Evolutionary conservation across 1,140 invertebrate genomes (phyloP).

Genomic region (Scaptomyza hsui): DNA sequence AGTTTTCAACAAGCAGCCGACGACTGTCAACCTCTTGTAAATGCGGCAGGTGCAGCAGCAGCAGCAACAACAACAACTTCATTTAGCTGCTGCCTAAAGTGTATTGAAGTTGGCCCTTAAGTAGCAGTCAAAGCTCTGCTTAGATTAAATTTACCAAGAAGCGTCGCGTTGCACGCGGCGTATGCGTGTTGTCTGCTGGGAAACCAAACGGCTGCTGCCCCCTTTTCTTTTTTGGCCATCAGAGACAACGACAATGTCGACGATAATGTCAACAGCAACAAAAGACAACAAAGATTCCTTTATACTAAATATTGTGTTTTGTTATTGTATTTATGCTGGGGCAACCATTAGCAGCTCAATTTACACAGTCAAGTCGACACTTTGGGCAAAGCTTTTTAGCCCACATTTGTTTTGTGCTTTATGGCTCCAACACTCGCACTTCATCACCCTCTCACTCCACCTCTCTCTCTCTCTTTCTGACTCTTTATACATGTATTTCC

Average conservation of each 20-base stretch:
- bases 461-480: background rate
- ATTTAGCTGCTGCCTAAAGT: conserved; percentile 60
- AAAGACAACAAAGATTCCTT: background rate
- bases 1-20: conserved; percentile 72
- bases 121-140: conserved; percentile 61
- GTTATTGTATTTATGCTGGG: conserved; percentile 39
- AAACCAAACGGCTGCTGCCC: conserved; percentile 32
- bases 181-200: conserved; percentile 44
- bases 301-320: conserved; percentile 19
- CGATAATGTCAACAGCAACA: conserved; percentile 37
- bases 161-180: conserved; percentile 20
- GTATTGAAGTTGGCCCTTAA: conserved; percentile 77
- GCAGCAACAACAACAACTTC: conserved; percentile 37
- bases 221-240: conserved; percentile 19
- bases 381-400: conserved; percentile 40
- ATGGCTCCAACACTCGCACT: conserved; percentile 12
- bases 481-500: conserved; percentile 32
- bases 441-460: conserved; percentile 21
- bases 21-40: conserved; percentile 62
- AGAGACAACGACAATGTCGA: conserved; percentile 9
- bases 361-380: conserved; percentile 55
- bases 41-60: conserved; percentile 45
- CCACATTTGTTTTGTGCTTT: conserved; percentile 44
- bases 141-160: conserved; percentile 50
- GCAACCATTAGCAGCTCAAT: conserved; percentile 73